phyloP scores from a whole-genome alignment of 2,113 vertebrate species.

The Oriolus oriolus region DNA sequence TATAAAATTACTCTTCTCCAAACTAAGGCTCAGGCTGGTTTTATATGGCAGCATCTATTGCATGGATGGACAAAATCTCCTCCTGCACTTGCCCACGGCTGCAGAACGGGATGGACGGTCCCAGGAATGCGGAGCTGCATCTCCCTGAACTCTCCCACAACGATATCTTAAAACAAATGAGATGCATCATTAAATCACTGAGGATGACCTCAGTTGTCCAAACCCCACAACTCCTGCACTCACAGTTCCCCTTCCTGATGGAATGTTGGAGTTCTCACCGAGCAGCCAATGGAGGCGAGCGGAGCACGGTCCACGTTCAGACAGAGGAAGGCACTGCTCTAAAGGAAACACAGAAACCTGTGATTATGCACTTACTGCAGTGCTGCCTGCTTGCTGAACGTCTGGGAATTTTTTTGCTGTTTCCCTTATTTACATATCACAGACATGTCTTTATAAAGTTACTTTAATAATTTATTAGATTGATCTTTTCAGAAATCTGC shows the following conservation, averaged over 20 bases:
- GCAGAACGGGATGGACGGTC: constrained; percentile 28
- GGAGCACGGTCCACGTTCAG: neutral
- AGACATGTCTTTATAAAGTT: constrained; percentile 68
- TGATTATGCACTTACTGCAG: constrained; percentile 68
- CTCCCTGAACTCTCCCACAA: constrained; percentile 28
- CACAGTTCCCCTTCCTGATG: constrained; percentile 26
- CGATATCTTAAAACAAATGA: constrained; percentile 66
- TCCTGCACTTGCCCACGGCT: neutral
- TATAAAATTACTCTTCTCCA: constrained; percentile 69
- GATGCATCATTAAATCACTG: constrained; percentile 60
- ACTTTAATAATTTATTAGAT: constrained; percentile 81
- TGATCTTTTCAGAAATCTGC: constrained; percentile 76
- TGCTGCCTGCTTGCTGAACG: constrained; percentile 1
- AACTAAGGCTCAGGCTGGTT: constrained; percentile 72
- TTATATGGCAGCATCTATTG: constrained; percentile 57
- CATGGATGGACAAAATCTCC: constrained; percentile 46
- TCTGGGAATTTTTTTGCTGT: constrained; percentile 21
- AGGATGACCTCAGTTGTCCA: constrained; percentile 50
- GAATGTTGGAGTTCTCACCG: constrained; percentile 36
- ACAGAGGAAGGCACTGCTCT: constrained; percentile 48
- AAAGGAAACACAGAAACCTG: constrained; percentile 58
- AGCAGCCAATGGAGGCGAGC: neutral
- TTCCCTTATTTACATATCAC: constrained; percentile 76
- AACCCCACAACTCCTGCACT: constrained; percentile 49
- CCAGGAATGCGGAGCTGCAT: neutral